Percentiles rank a stretch among this genome's conserved stretches.
Evolutionary conservation across 1,140 invertebrate genomes (phyloP).

Genomic region (Belonocnema kinseyi): DNA sequence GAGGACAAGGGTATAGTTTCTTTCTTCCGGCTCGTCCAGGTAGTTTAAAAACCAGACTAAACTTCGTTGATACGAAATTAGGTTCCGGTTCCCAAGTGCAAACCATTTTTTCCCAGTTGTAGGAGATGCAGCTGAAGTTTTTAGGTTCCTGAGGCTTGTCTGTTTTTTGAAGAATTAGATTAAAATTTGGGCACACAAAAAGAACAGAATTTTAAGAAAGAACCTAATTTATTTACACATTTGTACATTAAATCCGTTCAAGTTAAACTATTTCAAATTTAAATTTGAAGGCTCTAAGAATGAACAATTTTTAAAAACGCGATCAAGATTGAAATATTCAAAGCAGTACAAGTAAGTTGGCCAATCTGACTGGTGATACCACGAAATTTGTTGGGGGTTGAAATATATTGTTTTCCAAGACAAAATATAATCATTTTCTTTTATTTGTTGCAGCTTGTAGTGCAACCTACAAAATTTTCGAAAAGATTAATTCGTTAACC

Average conservation of each 20-base stretch:
- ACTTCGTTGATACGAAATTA: constrained; percentile 77
- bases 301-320: too few species aligned
- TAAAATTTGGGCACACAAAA: neutral
- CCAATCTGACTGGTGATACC: too few species aligned
- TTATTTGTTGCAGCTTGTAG: too few species aligned
- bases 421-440: too few species aligned
- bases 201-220: constrained; percentile 6
- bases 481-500: too few species aligned
- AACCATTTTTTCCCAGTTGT: constrained; percentile 81
- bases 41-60: constrained; percentile 76
- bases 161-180: constrained; percentile 42
- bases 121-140: constrained; percentile 81
- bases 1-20: constrained; percentile 64
- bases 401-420: too few species aligned
- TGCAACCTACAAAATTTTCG: too few species aligned
- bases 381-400: too few species aligned
- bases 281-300: too few species aligned
- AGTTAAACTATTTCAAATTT: too few species aligned
- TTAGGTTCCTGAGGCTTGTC: constrained; percentile 76
- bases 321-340: too few species aligned
- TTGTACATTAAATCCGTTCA: neutral
- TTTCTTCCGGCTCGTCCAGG: constrained; percentile 65
- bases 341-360: too few species aligned
- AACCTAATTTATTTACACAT: neutral
- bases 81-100: constrained; percentile 79